Conservation (phyloP, 1,140 invertebrate species). For the Caenorhabditis latens region DNA sequence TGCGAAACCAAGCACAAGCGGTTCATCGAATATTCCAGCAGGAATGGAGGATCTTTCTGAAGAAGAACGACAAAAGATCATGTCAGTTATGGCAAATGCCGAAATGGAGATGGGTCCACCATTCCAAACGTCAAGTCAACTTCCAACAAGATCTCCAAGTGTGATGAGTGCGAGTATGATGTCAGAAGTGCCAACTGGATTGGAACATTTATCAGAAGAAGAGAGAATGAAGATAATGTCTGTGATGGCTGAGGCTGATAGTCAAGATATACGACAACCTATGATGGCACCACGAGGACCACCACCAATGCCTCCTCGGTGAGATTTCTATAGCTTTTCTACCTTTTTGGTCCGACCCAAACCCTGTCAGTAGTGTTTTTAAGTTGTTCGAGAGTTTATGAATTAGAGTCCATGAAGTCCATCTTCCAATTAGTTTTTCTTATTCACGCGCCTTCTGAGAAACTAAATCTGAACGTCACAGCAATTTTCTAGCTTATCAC, state of each 20-base stretch:
- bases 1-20: conserved; percentile 41
- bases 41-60: conserved; percentile 69
- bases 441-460: too few relatives aligned
- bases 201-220: conserved; percentile 70
- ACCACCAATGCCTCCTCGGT: conserved; percentile 8
- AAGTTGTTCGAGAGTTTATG: too few relatives aligned
- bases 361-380: too few relatives aligned
- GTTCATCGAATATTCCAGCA: conserved; percentile 58
- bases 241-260: conserved; percentile 72
- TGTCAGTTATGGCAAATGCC: conserved; percentile 73
- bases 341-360: too few relatives aligned
- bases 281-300: background rate
- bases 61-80: conserved; percentile 72
- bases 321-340: too few relatives aligned
- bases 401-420: too few relatives aligned
- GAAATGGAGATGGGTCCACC: conserved; percentile 60
- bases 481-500: background rate
- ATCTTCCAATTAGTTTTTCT: too few relatives aligned
- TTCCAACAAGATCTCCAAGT: conserved; percentile 45
- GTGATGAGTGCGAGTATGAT: conserved; percentile 42
- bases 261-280: conserved; percentile 42
- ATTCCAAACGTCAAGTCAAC: background rate
- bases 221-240: conserved; percentile 72
- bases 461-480: background rate
- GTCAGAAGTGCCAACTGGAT: conserved; percentile 55